These are phyloP conservation scores for Florisuga fusca DNA, from an alignment of 2,797 vertebrate genomes.

Conservation along the genomic window DNA sequence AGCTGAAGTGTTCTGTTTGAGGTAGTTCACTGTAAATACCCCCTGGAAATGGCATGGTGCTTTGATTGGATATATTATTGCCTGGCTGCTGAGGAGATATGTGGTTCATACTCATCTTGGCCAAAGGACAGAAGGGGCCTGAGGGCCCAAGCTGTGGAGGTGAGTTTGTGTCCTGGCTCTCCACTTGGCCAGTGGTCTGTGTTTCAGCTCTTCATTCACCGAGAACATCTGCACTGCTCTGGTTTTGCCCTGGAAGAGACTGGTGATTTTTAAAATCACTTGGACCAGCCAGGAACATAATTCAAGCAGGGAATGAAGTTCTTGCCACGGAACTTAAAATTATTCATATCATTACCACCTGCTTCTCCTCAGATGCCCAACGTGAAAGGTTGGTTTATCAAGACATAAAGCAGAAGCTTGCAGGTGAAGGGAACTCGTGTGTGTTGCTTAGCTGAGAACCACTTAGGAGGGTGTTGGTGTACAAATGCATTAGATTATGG, in stretches of 20 bases:
- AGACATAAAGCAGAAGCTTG: slow-evolving; percentile 46
- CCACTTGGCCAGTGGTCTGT: accelerated
- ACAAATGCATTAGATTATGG: slow-evolving; percentile 81
- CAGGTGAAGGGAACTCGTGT: slow-evolving; percentile 53
- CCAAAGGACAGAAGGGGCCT: neutral
- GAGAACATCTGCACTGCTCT: neutral
- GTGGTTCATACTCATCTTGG: no score
- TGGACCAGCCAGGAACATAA: neutral
- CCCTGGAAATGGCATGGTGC: neutral
- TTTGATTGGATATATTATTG: accelerated
- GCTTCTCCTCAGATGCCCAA: slow-evolving; percentile 59
- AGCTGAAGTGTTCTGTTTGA: neutral
- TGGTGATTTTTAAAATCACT: neutral
- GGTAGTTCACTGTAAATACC: neutral
- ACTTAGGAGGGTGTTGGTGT: slow-evolving; percentile 74
- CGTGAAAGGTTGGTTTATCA: slow-evolving; percentile 57
- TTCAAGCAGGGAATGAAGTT: neutral
- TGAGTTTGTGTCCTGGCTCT: neutral
- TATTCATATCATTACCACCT: slow-evolving; percentile 58
- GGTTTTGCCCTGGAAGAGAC: accelerated
- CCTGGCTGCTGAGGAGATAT: neutral
- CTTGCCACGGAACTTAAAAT: slow-evolving; percentile 36
- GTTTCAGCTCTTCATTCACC: neutral
- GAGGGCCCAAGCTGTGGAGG: neutral
- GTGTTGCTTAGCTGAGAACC: slow-evolving; percentile 63